Evolutionary conservation across 2,113 vertebrate genomes (phyloP).

Genomic region (Saccopteryx bilineata): DNA sequence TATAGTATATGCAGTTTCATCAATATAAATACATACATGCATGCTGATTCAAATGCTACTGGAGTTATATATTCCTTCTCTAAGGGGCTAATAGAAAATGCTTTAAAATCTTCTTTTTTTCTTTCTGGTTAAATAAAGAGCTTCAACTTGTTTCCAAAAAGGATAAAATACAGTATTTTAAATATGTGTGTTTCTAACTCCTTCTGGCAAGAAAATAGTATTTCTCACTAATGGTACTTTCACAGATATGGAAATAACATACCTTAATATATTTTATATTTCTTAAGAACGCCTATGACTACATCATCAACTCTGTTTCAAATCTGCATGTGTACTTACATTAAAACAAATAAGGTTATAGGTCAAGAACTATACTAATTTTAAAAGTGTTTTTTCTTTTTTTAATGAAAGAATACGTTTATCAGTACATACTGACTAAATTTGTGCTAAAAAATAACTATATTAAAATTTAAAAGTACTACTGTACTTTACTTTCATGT

Average conservation of each 20-base stretch:
- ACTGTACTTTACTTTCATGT: neutral
- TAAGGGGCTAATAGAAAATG: neutral
- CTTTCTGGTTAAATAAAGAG: neutral
- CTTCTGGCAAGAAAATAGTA: neutral
- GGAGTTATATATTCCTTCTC: neutral
- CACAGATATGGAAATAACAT: neutral
- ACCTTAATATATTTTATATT: constrained; percentile 6
- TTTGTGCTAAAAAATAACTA: neutral
- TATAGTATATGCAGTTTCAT: neutral
- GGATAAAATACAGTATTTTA: constrained; percentile 17
- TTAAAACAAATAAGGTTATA: neutral
- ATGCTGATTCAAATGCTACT: constrained; percentile 24
- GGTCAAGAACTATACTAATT: neutral
- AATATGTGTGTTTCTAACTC: neutral
- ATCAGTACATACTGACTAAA: neutral
- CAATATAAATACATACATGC: neutral
- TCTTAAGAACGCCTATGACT: neutral
- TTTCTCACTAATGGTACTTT: neutral
- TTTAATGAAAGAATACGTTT: neutral
- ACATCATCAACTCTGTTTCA: neutral
- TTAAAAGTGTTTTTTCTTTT: neutral
- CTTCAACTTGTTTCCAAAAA: constrained; percentile 18
- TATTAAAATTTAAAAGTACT: neutral
- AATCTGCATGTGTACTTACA: neutral
- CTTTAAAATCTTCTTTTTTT: neutral